phyloP scores from a whole-genome alignment of 2,113 vertebrate genomes.

The Antechinus flavipes region DNA sequence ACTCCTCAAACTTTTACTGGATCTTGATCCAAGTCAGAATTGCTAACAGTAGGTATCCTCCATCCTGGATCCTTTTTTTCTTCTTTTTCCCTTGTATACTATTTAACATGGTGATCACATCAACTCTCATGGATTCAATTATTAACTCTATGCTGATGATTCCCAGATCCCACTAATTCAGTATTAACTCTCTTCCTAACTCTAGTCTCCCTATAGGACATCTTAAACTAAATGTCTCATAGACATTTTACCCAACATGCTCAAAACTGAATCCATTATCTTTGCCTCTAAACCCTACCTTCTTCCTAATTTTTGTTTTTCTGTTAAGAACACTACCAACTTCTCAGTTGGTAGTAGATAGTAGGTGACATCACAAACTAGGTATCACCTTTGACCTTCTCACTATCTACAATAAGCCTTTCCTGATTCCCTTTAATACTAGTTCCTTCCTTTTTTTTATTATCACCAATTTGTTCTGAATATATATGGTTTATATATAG shows the following conservation, averaged over 20 bases:
- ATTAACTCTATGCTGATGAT: neutral
- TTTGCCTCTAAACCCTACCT: neutral
- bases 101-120: neutral
- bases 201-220: too few species aligned
- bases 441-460: neutral
- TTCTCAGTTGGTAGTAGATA: neutral
- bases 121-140: neutral
- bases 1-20: too few species aligned
- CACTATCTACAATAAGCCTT: neutral
- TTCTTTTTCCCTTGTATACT: neutral
- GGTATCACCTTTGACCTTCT: neutral
- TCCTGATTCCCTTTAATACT: neutral
- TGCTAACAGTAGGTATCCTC: neutral
- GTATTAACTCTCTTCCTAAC: neutral
- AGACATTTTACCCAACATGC: too few species aligned
- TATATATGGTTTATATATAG: too few species aligned
- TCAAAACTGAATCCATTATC: neutral
- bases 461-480: neutral
- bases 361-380: neutral
- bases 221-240: too few species aligned
- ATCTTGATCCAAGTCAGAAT: neutral
- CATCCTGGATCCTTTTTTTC: neutral
- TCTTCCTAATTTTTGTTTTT: neutral
- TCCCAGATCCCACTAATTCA: neutral
- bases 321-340: neutral